A percentile compares a stretch with the other conserved stretches of the same genome.
These are phyloP conservation scores for Chelonoidis abingdonii DNA, from an alignment of 2,113 vertebrate genomes.

Conservation along the genomic window DNA sequence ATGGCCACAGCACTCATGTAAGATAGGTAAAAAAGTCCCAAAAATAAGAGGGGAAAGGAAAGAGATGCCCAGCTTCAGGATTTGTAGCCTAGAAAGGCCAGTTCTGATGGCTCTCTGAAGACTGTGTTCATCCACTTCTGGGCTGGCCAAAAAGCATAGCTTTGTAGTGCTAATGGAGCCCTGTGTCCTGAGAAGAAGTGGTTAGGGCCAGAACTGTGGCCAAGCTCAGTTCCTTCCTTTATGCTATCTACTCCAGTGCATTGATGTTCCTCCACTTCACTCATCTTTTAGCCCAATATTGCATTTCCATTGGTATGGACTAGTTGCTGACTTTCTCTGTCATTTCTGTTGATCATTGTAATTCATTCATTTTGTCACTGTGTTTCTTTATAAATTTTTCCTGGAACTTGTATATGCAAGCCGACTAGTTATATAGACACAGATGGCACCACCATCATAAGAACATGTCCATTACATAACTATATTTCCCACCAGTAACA, in stretches of 20 bases:
- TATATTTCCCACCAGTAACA: slow-evolving; percentile 41
- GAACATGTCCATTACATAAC: slow-evolving; percentile 26
- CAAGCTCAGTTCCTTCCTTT: background rate
- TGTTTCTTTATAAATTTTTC: background rate
- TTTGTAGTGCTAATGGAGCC: background rate
- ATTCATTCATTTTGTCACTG: background rate
- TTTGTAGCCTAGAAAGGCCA: background rate
- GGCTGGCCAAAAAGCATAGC: background rate
- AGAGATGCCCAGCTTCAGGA: rapidly evolving
- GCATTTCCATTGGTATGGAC: background rate
- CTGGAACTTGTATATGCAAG: background rate
- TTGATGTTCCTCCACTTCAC: background rate
- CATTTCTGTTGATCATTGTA: background rate
- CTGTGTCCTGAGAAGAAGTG: background rate
- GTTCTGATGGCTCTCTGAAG: background rate
- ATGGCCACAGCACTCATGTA: background rate
- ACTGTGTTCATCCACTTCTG: background rate
- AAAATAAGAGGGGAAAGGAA: background rate
- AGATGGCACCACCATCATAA: background rate
- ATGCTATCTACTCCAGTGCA: background rate
- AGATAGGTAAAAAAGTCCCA: background rate
- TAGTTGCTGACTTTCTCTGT: background rate
- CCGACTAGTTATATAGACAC: background rate
- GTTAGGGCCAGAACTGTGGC: background rate
- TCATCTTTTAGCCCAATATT: background rate